phyloP scores from a whole-genome alignment of 2,888 invertebrate genomes.

The Hydropsyche betteni region DNA sequence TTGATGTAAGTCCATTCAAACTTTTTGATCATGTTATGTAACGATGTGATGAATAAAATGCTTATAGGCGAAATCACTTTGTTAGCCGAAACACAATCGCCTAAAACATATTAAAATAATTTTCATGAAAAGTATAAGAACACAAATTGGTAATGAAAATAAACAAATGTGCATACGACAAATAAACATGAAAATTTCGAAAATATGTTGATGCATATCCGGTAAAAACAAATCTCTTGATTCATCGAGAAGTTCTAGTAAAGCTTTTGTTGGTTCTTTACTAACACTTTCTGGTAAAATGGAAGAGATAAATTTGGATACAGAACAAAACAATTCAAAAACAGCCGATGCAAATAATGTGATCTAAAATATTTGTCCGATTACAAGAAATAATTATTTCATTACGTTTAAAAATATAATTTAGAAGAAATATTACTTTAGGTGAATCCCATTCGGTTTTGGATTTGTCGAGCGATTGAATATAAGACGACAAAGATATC shows the following conservation, averaged over 20 bases:
- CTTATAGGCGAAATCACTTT: slow-evolving; percentile 49
- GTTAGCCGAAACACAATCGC: slow-evolving; percentile 34
- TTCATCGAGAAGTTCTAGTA: slow-evolving; percentile 68
- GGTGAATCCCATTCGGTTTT: slow-evolving; percentile 59
- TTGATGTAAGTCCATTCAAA: slow-evolving; percentile 51
- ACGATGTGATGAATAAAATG: slow-evolving; percentile 55
- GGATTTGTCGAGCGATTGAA: slow-evolving; percentile 64
- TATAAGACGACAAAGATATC: slow-evolving; percentile 76
- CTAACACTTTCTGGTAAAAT: slow-evolving; percentile 55
- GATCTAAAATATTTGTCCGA: slow-evolving; percentile 56
- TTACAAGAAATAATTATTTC: not conserved
- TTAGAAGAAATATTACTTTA: slow-evolving; percentile 61
- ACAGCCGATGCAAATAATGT: slow-evolving; percentile 64
- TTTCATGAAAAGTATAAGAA: not conserved
- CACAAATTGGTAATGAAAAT: slow-evolving; percentile 1
- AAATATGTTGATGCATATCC: slow-evolving; percentile 66
- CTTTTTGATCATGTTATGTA: slow-evolving; percentile 54
- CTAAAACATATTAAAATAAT: slow-evolving; percentile 21
- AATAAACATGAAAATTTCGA: slow-evolving; percentile 64
- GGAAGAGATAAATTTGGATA: slow-evolving; percentile 61
- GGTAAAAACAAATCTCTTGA: slow-evolving; percentile 82
- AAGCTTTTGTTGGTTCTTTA: slow-evolving; percentile 56
- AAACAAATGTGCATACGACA: slow-evolving; percentile 55
- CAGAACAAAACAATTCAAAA: slow-evolving; percentile 63
- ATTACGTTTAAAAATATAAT: not conserved